Evolutionary conservation across 2,888 invertebrate genomes (phyloP), one percentile per base, ranked within the genome.

Genomic region (Tridacna crocea): DNA sequence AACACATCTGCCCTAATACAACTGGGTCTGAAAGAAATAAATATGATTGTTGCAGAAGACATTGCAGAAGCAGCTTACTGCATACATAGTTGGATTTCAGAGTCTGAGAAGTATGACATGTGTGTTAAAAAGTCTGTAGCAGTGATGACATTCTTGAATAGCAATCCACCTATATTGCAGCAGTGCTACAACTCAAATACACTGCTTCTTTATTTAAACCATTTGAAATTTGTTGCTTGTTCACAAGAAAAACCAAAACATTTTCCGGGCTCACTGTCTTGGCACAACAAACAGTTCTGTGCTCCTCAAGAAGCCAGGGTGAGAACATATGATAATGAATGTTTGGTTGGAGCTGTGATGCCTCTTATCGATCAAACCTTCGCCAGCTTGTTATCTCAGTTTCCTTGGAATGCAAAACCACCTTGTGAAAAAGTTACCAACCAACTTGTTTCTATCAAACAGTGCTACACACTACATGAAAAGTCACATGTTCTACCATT

Each of bases 21-120:
- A 26, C 76, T 86, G 22, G 83, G 86, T 58, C 55, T 86, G 17
- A 86, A 82, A 72, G 63, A 61, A 19, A 58, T 12, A 8, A 24
- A 70, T 15, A n/a, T 72, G 48, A 22, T 83, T 3, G 80, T 70
- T 24, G 63, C 55, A 26, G n/a, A 76, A 60, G 77, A 83, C 15
- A 66, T 86, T 15, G 48, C 11, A 10, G n/a, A 55, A 22, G 26
- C 68, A 48, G 76, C 76, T 60, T 17, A 13, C 6, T 11, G 27
- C 10, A 24, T 80, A 24, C 55, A 76, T 24, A 6, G 22, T 17
- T 65, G 24, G 48, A 22, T 26, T 46, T 13, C n/a, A 17, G 17
- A 24, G 17, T n/a, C 27, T 27, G 51, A 12, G 4, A 72, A 22
- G 36, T 17, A 36, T 8, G 17, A 22, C n/a, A n/a, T 24, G 0